Conservation (phyloP, 2,888 invertebrate species). For the Aphodius granarius region DNA sequence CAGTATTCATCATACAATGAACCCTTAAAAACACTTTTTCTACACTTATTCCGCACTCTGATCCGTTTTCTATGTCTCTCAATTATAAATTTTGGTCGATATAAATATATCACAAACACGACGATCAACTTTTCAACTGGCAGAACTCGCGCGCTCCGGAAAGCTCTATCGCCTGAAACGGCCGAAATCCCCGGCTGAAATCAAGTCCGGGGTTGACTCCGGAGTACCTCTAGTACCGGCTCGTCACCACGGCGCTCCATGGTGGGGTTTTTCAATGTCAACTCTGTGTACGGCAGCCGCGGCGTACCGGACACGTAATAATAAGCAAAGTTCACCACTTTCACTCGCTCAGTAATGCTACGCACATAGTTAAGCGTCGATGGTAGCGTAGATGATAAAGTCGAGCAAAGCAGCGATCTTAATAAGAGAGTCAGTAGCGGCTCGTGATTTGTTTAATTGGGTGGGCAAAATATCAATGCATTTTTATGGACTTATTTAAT, state of each 20-base stretch:
- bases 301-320: not conserved
- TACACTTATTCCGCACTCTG: not conserved
- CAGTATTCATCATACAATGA: not conserved
- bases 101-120: too few species aligned
- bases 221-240: conserved; percentile 22
- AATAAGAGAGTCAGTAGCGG: too few species aligned
- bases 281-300: conserved; percentile 11
- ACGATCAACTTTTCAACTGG: not conserved
- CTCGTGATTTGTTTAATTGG: too few species aligned
- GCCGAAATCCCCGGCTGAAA: conserved; percentile 9
- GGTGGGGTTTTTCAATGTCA: conserved; percentile 37
- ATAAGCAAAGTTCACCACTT: conserved; percentile 27
- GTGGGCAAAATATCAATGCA: too few species aligned
- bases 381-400: too few species aligned
- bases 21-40: not conserved
- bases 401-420: too few species aligned
- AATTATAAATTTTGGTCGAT: too few species aligned
- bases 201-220: not conserved
- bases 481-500: too few species aligned
- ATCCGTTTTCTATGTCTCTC: too few species aligned
- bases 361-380: too few species aligned
- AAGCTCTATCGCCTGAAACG: conserved; percentile 3
- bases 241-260: not conserved
- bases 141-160: not conserved
- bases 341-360: conserved; percentile 24